Base-by-base conservation (phyloP, 2,888 invertebrate genomes). In the Callimorpha dominula region DNA sequence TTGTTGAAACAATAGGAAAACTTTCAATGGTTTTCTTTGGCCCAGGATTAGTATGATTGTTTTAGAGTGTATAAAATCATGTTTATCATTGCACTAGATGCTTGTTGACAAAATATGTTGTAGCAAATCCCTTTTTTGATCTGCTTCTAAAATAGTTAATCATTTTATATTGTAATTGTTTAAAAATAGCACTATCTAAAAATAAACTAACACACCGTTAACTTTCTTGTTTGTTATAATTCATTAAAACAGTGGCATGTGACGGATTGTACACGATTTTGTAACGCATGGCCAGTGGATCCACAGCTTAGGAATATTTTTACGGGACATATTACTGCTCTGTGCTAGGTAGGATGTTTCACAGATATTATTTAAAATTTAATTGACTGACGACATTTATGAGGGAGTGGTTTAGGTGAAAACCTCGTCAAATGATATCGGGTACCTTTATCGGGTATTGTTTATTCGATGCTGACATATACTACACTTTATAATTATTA, bases 151-250 rank as follows among this genome's bases (percentile, higher is more conserved):
- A 31, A 20, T 57, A 31, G 1, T 31, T 20, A 20, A 57, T 31
- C 11, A 7, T 14, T 60, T 60, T 62, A 17, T 43, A 20, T 8
- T n/a, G 60, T 52, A 66, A 62, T 62, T 40, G 40, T 15, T 62
- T 62, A 52, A 62, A 60, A 65, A 65, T 31, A 65, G 5, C 43
- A 11, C 54, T 20, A 17, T 73, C 57, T 54, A 71, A 20, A 73
- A 72, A 80, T 73, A 75, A 72, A 70, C 11, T 65, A 43, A 65
- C 46, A 49, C 57, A 57, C 40, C 12, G 31, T 40, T 64, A 77
- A 43, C 80, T 82, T 82, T 82, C 84, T 84, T 81, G 71, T 79
- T 73, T 67, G 43, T 76, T 68, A 78, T 78, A 78, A 81, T 81
- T 78, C 73, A 78, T 74, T 80, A 65, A 79, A 72, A 76, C 52